A percentile compares a stretch with the other conserved stretches of the same genome.
These are phyloP conservation scores for Lasioglossum villosulum DNA, from an alignment of 2,888 invertebrate species.

Conservation along the genomic window DNA sequence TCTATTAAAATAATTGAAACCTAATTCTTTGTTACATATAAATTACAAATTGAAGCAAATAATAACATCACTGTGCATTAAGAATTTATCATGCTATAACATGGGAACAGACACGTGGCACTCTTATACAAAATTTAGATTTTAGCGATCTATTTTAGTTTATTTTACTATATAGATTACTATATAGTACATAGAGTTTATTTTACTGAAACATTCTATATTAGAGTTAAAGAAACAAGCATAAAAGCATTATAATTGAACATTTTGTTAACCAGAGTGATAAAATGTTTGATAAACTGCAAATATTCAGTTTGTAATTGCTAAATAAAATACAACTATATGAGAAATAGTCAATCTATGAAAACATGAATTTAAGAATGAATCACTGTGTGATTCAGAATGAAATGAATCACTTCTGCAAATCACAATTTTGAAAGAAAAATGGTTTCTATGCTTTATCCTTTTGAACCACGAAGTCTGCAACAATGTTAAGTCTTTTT, in stretches of 20 bases:
- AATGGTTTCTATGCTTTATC: neutral
- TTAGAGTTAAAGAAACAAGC: neutral
- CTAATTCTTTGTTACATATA: slow-evolving; percentile 4
- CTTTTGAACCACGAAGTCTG: neutral
- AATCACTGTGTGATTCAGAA: too few relatives aligned
- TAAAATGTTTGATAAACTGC: neutral
- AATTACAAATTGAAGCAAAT: neutral
- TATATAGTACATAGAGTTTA: too few relatives aligned
- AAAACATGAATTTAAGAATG: neutral
- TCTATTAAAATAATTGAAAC: neutral
- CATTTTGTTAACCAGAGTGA: neutral
- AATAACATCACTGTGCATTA: neutral
- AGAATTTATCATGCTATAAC: neutral
- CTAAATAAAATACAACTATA: neutral
- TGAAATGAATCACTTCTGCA: neutral
- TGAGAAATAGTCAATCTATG: neutral
- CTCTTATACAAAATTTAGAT: neutral
- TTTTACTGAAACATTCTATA: neutral
- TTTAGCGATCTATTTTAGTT: too few relatives aligned
- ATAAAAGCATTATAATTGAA: neutral
- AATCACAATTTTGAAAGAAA: neutral
- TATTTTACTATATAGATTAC: too few relatives aligned
- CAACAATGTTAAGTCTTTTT: neutral
- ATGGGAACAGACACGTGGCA: neutral
- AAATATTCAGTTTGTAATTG: neutral